Evolutionary conservation across 2,797 vertebrate genomes (phyloP), one percentile per base, ranked within the genome.

Genomic region (Tenualosa ilisha): DNA sequence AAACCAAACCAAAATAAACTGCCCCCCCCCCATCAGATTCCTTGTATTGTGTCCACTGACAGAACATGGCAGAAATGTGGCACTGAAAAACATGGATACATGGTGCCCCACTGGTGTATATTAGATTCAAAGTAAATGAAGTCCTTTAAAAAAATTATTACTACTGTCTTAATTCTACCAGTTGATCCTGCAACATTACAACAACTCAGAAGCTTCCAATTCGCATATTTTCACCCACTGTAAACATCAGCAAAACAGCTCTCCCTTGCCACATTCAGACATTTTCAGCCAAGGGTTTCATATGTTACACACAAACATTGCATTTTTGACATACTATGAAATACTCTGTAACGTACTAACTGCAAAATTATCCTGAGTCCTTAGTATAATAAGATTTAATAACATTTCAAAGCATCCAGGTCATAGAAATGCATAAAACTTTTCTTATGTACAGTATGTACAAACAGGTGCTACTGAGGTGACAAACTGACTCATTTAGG

Each of bases 381-480:
- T 87, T 31, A 83, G 59, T 65, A 81, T 22, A 22, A 59, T 15
- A 83, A 54, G 81, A 84, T 85, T 86, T 22, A 22, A 59, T 15
- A 83, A 54, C 82, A 84, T 85, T 86, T 82, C 83, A 43, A 84
- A n/a, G 59, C 61, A 37, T 49, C 79, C 68, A 84, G 72, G 79
- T 82, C 5, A 61, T 49, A 83, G 56, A 54, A 81, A 85, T 68
- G n/a, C 72, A 31, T 31, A 87, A 84, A 82, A 72, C 15, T 84
- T 82, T 83, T 9, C 15, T 63, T 86, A 82, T 89, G 54, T 86
- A 88, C 83, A 89, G 31, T 79, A 89, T 83, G 31, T 85, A 84
- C 83, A 88, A 7, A 75, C 31, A 75, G 40, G 68, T 75, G 68
- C 68, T 40, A 75, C 37, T 40, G 31, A 40, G 68, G 37, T 40